Evolutionary conservation across 2,797 vertebrate species (phyloP), one percentile per base, ranked within the genome.

Genomic region (Ambastaia sidthimunki): DNA sequence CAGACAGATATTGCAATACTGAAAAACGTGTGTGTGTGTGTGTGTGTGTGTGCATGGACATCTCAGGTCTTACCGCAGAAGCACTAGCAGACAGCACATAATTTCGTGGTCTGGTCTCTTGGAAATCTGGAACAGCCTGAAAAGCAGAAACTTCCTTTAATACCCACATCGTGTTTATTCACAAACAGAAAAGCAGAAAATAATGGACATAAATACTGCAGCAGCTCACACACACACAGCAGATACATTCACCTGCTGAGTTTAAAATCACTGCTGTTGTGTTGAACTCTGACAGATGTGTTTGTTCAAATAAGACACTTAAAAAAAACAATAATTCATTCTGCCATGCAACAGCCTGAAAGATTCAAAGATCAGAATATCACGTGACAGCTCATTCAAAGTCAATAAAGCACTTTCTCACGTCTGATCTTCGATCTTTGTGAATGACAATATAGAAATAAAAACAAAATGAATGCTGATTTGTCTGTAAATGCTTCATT

Each of bases 81-180:
- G 97, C 97, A 85, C 97, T 98, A 91, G 96, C 96, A 78, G 97
- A 99, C 84, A 99, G 96, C 88, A 99, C 93, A 88, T 97, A 98
- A 95, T 98, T 98, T 92, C 97, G 96, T 55, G 97, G 95, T 92
- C 97, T 96, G 91, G 96, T 97, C 93, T 98, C 97, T 90, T 97
- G 96, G 93, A 98, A 97, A 91, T 99, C 96, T 91, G 97, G 97
- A 87, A 94, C 94, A 89, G 93, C 93, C 96, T 97, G 54, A 80
- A 90, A 83, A 12, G 86, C 50, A 90, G 85, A 86, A 89, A 87
- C 28, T 90, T 81, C 91, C 88, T 86, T 88, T 78, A 86, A 91
- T 80, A 83, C 84, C 89, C 65, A 83, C 71, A 75, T 70, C 44
- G 52, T 21, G 44, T 37, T 62, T 62, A 44, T 52, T 10, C 66